Base-by-base conservation (phyloP, 2,888 invertebrate species). In the Athalia rosae region DNA sequence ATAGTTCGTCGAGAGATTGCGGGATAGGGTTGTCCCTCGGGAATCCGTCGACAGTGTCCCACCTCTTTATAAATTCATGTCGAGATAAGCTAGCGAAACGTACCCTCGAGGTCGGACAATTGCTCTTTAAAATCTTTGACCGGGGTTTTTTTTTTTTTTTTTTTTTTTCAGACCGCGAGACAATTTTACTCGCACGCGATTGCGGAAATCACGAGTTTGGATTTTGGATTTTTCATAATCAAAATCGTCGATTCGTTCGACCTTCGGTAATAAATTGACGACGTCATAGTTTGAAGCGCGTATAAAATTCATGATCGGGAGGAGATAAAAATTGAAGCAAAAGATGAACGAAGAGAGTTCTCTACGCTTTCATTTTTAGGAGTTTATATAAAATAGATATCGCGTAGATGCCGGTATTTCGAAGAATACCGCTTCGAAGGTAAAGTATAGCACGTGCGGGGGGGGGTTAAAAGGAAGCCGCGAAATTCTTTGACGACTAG, bases 51-150 rank as follows among this genome's bases (percentile, higher is more conserved):
- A 56, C 56, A 58, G 13, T 43, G 7, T 41, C 71, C 69, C 4
- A 58, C 67, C 59, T 43, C 71, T 71, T 71, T 45, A 71, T 15
- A 56, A 71, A 71, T 71, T 71, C 71, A 71, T 45, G 43, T 11
- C 13, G 45, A 56, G 45, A 71, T 58, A 71, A 71, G 50, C 11
- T 45, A 45, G 45, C 59, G 71, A 43, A 71, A 71, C 13, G n/a
- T 41, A 58, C 71, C 56, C 58, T 43, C 13, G 71, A 71, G 71
- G 7, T 28, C 50, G 50, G 67, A 67, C 15, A 67, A 50, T 53
- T 7, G 1, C 53, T 53, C 9, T 67, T 67, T 15, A 53, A 15
- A 67, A 67, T 50, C 7, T 45, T 45, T 13, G 15, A n/a, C 13
- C 45, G 9, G 62, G 2, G 28, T n/a, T n/a, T n/a, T 28, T 28